These are phyloP conservation scores for Zaprionus tsacasi DNA, from an alignment of 1,140 invertebrate genomes.

Conservation along the genomic window DNA sequence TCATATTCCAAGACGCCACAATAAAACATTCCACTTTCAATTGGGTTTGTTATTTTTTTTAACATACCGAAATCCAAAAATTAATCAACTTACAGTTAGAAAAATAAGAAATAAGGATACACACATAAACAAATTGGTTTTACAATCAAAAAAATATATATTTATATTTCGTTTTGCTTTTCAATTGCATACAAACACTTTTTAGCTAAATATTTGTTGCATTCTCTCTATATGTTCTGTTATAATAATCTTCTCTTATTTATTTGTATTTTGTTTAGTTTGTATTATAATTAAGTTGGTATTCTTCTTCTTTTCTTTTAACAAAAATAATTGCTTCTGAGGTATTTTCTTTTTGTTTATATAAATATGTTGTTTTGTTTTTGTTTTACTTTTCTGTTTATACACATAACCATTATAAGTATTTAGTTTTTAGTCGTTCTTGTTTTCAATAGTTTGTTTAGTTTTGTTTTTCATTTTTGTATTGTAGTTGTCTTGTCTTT, in stretches of 20 bases:
- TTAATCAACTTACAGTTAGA: constrained; percentile 41
- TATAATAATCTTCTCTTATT: constrained; percentile 44
- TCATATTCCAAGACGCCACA: constrained; percentile 48
- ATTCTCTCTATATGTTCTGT: constrained; percentile 36
- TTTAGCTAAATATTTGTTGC: constrained; percentile 58
- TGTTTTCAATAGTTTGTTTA: constrained; percentile 65
- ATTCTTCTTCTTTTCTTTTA: constrained; percentile 62
- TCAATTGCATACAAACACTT: constrained; percentile 29
- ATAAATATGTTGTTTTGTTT: constrained; percentile 74
- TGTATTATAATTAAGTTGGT: constrained; percentile 53
- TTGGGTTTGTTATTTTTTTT: constrained; percentile 29
- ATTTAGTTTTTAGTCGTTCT: constrained; percentile 72
- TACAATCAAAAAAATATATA: constrained; percentile 62
- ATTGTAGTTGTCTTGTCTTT: constrained; percentile 78
- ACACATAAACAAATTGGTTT: constrained; percentile 45
- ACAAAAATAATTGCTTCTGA: constrained; percentile 84
- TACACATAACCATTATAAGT: constrained; percentile 74
- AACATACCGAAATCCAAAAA: constrained; percentile 56
- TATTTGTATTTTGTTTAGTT: constrained; percentile 52
- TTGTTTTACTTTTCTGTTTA: constrained; percentile 68
- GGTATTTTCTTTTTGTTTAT: constrained; percentile 81
- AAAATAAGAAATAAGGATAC: constrained; percentile 33
- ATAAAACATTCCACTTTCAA: constrained; percentile 55
- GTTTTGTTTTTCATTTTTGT: constrained; percentile 39
- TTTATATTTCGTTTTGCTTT: constrained; percentile 21